Percentiles rank a stretch among this genome's conserved stretches.
phyloP scores from a whole-genome alignment of 2,113 vertebrate species.

The Ibidorhyncha struthersii region DNA sequence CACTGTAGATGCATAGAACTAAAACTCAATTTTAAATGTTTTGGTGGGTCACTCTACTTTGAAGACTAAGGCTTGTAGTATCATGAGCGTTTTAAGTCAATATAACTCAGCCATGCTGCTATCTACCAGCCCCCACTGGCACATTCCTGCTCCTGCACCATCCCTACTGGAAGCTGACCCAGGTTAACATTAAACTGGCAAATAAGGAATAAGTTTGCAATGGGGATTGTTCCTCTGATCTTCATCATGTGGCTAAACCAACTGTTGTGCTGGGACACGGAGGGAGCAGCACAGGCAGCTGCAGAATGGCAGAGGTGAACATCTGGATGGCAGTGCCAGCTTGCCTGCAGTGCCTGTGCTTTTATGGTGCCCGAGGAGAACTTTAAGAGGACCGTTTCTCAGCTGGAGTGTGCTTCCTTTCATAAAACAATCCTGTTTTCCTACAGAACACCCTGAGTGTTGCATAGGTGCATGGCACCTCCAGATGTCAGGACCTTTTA shows the following conservation, averaged over 20 bases:
- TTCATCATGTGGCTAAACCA: not conserved
- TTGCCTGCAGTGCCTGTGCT: not conserved
- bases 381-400: not conserved
- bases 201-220: not conserved
- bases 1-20: not conserved
- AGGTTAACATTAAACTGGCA: not conserved
- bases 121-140: rapidly evolving
- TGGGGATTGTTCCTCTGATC: not conserved
- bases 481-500: not conserved
- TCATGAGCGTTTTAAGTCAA: not conserved
- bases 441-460: not conserved
- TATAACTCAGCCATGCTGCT: not conserved
- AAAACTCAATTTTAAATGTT: not conserved
- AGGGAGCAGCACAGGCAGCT: not conserved
- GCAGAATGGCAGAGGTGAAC: not conserved
- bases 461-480: not conserved
- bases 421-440: not conserved
- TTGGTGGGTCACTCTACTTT: not conserved
- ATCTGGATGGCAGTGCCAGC: not conserved
- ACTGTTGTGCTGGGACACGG: not conserved
- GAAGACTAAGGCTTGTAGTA: not conserved
- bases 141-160: not conserved
- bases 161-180: not conserved
- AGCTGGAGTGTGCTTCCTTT: not conserved
- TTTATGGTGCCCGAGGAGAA: not conserved